phyloP scores from a whole-genome alignment of 1,140 invertebrate genomes.

The Nasonia vitripennis region DNA sequence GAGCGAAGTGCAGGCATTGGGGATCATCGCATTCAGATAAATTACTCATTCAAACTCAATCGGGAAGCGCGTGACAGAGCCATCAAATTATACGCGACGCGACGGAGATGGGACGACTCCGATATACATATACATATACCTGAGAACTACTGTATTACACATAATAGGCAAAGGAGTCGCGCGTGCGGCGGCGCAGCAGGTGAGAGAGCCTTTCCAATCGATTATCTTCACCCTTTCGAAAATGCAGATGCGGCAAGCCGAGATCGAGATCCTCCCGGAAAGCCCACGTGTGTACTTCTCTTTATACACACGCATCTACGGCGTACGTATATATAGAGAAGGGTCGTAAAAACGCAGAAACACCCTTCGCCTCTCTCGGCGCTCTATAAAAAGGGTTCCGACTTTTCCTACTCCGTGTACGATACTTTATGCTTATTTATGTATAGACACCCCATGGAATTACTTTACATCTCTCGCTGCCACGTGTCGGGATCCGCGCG shows the following conservation, averaged over 20 bases:
- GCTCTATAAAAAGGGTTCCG: constrained; percentile 60
- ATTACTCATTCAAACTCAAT: not conserved
- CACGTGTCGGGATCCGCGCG: constrained; percentile 56
- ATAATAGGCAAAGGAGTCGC: not conserved
- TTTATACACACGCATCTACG: not conserved
- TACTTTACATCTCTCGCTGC: constrained; percentile 59
- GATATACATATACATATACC: not conserved
- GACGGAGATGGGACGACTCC: not conserved
- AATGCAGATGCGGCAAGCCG: constrained; percentile 56
- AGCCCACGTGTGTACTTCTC: not conserved
- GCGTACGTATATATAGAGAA: not conserved
- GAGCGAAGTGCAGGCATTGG: no score
- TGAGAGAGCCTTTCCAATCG: constrained; percentile 55
- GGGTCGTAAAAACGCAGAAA: constrained; percentile 47
- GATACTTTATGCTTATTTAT: constrained; percentile 69
- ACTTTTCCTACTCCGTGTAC: constrained; percentile 12
- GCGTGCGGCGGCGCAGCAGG: constrained; percentile 13
- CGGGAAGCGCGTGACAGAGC: no score
- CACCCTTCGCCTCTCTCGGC: constrained; percentile 51
- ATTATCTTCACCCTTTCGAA: constrained; percentile 70
- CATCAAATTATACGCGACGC: not conserved
- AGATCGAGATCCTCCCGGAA: not conserved
- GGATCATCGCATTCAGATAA: not conserved
- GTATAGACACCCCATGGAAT: constrained; percentile 63
- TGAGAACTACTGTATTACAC: not conserved